A percentile compares a stretch with the other conserved stretches of the same genome.
Evolutionary conservation across 2,797 vertebrate genomes (phyloP).

Genomic region (Benthosema pterotum): DNA sequence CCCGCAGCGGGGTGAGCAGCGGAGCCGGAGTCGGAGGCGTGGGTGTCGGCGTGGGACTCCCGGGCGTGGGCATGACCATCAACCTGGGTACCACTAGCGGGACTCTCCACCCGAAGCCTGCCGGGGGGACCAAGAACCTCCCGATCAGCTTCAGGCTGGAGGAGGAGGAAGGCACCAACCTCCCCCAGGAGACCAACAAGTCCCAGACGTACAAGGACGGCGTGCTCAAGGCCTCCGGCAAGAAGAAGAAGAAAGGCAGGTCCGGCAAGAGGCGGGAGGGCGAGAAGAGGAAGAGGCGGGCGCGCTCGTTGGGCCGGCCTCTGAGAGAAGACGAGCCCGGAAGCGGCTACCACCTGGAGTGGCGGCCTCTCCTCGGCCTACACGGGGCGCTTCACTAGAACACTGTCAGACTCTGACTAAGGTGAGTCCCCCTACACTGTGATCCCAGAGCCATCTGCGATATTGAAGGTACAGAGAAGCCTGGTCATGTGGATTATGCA

Average conservation of each 20-base stretch:
- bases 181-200: constrained; percentile 96
- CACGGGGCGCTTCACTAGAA: constrained; percentile 71
- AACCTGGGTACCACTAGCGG: constrained; percentile 68
- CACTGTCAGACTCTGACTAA: constrained; percentile 82
- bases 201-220: constrained; percentile 88
- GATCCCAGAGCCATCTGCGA: too few species aligned
- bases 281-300: constrained; percentile 90
- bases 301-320: constrained; percentile 74
- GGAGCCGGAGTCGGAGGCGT: constrained; percentile 7
- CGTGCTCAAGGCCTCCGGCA: constrained; percentile 79
- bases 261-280: constrained; percentile 90
- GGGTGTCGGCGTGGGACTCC: constrained; percentile 42
- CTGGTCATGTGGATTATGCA: too few species aligned
- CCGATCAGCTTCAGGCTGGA: constrained; percentile 81
- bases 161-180: constrained; percentile 87
- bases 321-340: constrained; percentile 52
- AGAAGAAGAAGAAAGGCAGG: constrained; percentile 90
- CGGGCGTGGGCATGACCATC: constrained; percentile 42
- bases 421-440: constrained; percentile 66
- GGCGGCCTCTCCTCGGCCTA: constrained; percentile 67
- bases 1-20: constrained; percentile 31
- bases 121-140: constrained; percentile 90
- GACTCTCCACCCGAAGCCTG: constrained; percentile 87
- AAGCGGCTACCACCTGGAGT: constrained; percentile 69
- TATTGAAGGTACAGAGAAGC: too few species aligned